phyloP scores from a whole-genome alignment of 2,797 vertebrate genomes.

The Notamacropus eugenii region DNA sequence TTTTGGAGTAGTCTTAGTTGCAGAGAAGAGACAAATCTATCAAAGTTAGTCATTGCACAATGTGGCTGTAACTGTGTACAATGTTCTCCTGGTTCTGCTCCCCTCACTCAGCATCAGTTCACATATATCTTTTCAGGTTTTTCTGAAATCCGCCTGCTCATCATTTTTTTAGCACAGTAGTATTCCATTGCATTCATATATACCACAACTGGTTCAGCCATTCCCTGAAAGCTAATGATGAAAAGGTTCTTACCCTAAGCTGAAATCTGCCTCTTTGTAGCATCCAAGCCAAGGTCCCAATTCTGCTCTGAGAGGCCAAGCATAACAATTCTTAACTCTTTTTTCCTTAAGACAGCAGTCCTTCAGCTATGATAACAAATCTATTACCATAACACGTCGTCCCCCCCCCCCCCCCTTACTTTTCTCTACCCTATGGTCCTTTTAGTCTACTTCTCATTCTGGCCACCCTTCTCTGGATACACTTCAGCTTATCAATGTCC shows the following conservation, averaged over 20 bases:
- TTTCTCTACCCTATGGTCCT: not conserved
- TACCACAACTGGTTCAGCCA: too few relatives aligned
- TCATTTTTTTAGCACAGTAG: too few relatives aligned
- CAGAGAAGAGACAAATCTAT: too few relatives aligned
- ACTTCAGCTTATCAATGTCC: not conserved
- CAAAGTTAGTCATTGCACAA: too few relatives aligned
- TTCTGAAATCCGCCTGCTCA: too few relatives aligned
- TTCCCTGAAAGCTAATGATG: not conserved
- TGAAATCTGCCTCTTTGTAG: not conserved
- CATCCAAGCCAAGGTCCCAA: not conserved
- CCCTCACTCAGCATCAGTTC: too few relatives aligned
- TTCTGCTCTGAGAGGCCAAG: not conserved
- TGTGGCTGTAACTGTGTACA: too few relatives aligned
- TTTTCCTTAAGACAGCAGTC: not conserved
- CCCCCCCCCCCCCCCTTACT: not conserved
- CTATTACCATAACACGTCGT: not conserved
- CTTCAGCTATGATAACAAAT: not conserved
- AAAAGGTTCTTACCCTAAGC: not conserved
- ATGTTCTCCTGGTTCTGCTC: too few relatives aligned
- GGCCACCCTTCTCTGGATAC: not conserved
- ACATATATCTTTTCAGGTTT: too few relatives aligned
- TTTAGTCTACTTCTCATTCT: not conserved
- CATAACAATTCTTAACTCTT: not conserved
- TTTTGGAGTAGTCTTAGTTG: too few relatives aligned
- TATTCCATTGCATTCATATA: too few relatives aligned